Evolutionary conservation across 92 coral and sea anemone genomes (phyloP).

Genomic region (Porites evermanni): DNA sequence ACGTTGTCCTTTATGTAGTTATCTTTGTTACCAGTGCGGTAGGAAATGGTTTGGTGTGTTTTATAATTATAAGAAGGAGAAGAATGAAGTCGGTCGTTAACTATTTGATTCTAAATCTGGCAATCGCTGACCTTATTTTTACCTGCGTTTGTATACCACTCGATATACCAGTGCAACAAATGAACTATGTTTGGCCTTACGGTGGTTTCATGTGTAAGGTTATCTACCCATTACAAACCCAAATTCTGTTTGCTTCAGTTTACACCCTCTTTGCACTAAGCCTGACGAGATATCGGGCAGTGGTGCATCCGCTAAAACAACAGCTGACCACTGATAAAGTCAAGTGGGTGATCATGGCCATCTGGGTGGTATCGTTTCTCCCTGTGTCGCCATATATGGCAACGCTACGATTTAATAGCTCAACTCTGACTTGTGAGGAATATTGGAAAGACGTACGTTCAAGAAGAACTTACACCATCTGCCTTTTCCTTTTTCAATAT

Average conservation of each 20-base stretch:
- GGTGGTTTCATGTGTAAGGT: constrained; percentile 72
- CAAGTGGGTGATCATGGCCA: constrained; percentile 51
- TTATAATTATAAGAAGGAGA: constrained; percentile 62
- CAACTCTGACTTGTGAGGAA: constrained; percentile 56
- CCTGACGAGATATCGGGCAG: constrained; percentile 75
- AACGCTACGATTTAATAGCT: not conserved
- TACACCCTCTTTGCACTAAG: constrained; percentile 71
- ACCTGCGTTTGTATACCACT: constrained; percentile 79
- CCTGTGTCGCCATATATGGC: constrained; percentile 75
- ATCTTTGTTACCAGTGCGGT: constrained; percentile 66
- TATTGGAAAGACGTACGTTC: constrained; percentile 50
- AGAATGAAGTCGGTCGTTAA: constrained; percentile 82
- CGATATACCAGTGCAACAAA: constrained; percentile 76
- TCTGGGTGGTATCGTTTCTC: constrained; percentile 67
- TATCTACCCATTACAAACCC: constrained; percentile 78
- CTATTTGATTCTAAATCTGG: constrained; percentile 73
- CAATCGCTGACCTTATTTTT: constrained; percentile 75
- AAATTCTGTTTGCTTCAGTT: constrained; percentile 71
- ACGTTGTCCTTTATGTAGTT: constrained; percentile 42
- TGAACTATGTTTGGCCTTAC: constrained; percentile 76
- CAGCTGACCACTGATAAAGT: constrained; percentile 61
- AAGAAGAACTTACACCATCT: constrained; percentile 63
- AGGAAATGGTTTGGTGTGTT: constrained; percentile 74
- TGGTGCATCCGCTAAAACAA: constrained; percentile 73
- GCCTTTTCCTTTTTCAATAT: constrained; percentile 67